These are phyloP conservation scores for Chalcosyrphus nemorum DNA, from an alignment of 2,888 invertebrate species.

Conservation along the genomic window DNA sequence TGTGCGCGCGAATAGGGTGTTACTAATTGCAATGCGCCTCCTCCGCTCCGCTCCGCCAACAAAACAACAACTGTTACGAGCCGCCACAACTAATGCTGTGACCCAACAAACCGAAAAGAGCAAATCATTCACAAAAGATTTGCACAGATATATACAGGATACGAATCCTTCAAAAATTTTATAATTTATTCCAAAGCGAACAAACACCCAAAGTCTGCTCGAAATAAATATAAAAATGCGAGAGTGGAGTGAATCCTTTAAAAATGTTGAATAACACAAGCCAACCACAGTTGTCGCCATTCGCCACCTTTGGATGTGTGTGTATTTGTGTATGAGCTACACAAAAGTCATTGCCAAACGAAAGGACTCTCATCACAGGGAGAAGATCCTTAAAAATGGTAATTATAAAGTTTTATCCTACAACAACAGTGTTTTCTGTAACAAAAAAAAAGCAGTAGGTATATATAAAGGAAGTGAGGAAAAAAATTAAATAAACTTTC, in stretches of 20 bases:
- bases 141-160: slow-evolving; percentile 1
- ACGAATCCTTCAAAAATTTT: slow-evolving; percentile 46
- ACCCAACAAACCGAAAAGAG: not conserved
- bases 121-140: not conserved
- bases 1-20: not conserved
- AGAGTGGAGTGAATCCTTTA: slow-evolving; percentile 38
- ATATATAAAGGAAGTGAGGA: not conserved
- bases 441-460: slow-evolving; percentile 26
- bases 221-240: slow-evolving; percentile 12
- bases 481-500: slow-evolving; percentile 46
- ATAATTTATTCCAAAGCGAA: slow-evolving; percentile 50
- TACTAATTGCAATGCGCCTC: slow-evolving; percentile 34
- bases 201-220: slow-evolving; percentile 11
- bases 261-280: slow-evolving; percentile 7
- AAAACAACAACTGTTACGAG: slow-evolving; percentile 33
- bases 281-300: not conserved
- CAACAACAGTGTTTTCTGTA: slow-evolving; percentile 46
- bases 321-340: too few relatives aligned
- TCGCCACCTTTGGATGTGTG: not conserved
- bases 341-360: slow-evolving; percentile 60
- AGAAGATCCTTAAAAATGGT: slow-evolving; percentile 65
- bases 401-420: slow-evolving; percentile 68
- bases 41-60: too few relatives aligned
- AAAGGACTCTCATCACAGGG: slow-evolving; percentile 33
- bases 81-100: not conserved